Evolutionary conservation across 2,888 invertebrate genomes (phyloP).

Genomic region (Drosophila siamana): DNA sequence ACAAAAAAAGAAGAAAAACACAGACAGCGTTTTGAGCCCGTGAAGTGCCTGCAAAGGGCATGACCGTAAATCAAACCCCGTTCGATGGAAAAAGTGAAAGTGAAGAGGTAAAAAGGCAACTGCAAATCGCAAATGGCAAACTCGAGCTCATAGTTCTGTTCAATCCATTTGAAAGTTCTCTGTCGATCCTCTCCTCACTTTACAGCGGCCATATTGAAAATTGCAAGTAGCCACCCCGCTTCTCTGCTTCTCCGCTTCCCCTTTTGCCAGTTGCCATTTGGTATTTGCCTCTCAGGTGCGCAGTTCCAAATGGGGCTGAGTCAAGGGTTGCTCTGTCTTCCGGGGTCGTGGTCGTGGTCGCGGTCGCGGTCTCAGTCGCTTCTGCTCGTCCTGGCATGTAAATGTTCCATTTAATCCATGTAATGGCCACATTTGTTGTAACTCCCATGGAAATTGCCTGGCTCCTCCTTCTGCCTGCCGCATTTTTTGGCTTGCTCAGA

Average conservation of each 20-base stretch:
- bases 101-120: slow-evolving; percentile 23
- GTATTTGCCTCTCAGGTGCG: slow-evolving; percentile 63
- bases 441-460: slow-evolving; percentile 61
- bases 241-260: background rate
- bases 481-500: slow-evolving; percentile 2
- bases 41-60: slow-evolving; percentile 34
- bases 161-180: slow-evolving; percentile 30
- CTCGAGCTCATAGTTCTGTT: slow-evolving; percentile 8
- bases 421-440: slow-evolving; percentile 71
- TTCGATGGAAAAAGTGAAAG: slow-evolving; percentile 67
- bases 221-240: slow-evolving; percentile 36
- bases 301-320: slow-evolving; percentile 2
- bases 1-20: slow-evolving; percentile 56
- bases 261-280: background rate
- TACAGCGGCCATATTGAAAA: slow-evolving; percentile 57
- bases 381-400: slow-evolving; percentile 51
- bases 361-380: no score
- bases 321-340: slow-evolving; percentile 46
- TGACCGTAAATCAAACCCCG: slow-evolving; percentile 65
- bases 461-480: slow-evolving; percentile 39
- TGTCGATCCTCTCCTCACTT: slow-evolving; percentile 11
- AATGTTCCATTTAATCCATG: slow-evolving; percentile 69
- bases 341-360: background rate
- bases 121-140: slow-evolving; percentile 3
- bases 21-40: slow-evolving; percentile 2